A percentile compares a stretch with the other conserved stretches of the same genome.
These are phyloP conservation scores for Setophaga petechia DNA, from an alignment of 2,113 vertebrate species.

Conservation along the genomic window DNA sequence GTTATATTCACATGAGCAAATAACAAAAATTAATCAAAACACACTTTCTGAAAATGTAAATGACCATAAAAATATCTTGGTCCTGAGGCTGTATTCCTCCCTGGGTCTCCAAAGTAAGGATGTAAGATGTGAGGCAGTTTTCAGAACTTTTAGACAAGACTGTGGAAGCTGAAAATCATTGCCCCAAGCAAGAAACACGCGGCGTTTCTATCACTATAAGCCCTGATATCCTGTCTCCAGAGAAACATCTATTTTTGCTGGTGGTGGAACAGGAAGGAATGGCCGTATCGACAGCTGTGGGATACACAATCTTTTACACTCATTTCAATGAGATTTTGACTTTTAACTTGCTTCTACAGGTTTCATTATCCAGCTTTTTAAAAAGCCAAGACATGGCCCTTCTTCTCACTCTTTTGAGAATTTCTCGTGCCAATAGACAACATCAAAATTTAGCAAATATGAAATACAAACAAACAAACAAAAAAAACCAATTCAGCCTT, in stretches of 20 bases:
- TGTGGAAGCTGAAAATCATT: not conserved
- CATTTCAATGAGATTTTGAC: not conserved
- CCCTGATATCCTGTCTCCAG: not conserved
- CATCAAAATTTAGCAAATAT: not conserved
- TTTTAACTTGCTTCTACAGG: not conserved
- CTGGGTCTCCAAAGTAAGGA: not conserved
- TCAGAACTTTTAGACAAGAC: conserved; percentile 21
- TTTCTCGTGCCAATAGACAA: not conserved
- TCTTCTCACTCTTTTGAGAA: not conserved
- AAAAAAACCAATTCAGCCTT: not conserved
- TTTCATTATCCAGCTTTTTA: not conserved
- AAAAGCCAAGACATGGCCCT: not conserved
- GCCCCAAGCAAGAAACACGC: not conserved
- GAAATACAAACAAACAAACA: not conserved
- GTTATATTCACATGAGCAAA: not conserved
- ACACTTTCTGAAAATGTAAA: not conserved
- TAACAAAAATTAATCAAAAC: not conserved
- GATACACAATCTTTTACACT: not conserved
- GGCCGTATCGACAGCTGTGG: not conserved
- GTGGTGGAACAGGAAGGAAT: not conserved
- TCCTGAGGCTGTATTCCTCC: not conserved
- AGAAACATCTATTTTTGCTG: not conserved
- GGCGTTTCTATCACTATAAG: not conserved
- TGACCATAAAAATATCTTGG: not conserved
- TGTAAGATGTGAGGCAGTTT: not conserved